Conservation (phyloP, 2,888 invertebrate species). For the Aphidius colemani region DNA sequence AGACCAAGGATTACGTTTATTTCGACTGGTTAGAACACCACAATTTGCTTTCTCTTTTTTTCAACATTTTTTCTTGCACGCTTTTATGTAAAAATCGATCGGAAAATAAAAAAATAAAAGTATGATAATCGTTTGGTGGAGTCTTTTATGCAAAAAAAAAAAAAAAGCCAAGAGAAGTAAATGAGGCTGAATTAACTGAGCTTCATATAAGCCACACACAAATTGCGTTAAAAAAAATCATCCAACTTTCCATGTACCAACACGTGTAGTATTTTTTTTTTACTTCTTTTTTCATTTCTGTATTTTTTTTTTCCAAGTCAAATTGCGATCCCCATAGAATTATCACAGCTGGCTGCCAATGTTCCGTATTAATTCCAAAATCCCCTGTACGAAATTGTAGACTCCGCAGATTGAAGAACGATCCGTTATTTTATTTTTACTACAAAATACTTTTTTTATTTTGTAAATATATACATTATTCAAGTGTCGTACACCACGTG, state of each 20-base stretch:
- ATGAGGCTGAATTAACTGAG: background rate
- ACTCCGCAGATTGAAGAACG: constrained; percentile 50
- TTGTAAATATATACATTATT: constrained; percentile 53
- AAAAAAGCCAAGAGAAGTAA: too few species aligned
- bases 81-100: too few species aligned
- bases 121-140: too few species aligned
- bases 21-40: constrained; percentile 17
- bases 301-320: too few species aligned
- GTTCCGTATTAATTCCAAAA: constrained; percentile 48
- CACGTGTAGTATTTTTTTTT: background rate
- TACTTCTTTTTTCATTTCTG: constrained; percentile 23
- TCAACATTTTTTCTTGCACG: too few species aligned
- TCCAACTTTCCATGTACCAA: background rate
- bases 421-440: background rate
- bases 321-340: constrained; percentile 38
- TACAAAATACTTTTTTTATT: background rate
- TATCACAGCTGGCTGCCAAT: constrained; percentile 51
- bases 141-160: too few species aligned
- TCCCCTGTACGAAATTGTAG: constrained; percentile 52
- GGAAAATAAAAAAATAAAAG: too few species aligned
- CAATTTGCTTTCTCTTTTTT: too few species aligned
- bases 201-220: background rate
- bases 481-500: constrained; percentile 47
- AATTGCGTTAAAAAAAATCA: background rate
- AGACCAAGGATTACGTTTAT: constrained; percentile 29